Evolutionary conservation across 92 coral and sea anemone species (phyloP).

Genomic region (Phenganax marumi): DNA sequence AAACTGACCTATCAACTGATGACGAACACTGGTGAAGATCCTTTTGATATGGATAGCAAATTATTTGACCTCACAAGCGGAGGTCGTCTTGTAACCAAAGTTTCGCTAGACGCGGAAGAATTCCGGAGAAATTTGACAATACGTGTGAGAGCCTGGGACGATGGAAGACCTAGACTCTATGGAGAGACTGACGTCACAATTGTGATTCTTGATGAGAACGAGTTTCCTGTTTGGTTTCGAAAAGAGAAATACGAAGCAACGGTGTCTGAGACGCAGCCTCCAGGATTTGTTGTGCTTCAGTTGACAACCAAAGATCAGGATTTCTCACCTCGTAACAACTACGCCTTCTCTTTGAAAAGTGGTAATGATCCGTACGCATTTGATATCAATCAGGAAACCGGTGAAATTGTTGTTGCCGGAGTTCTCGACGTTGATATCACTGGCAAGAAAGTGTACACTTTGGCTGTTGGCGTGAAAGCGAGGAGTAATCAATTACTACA

Average conservation of each 20-base stretch:
- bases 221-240: constrained; percentile 40
- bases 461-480: constrained; percentile 23
- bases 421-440: constrained; percentile 65
- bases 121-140: constrained; percentile 56
- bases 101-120: constrained; percentile 17
- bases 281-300: constrained; percentile 65
- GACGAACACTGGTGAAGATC: constrained; percentile 31
- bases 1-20: constrained; percentile 20
- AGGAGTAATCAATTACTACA: neutral
- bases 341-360: constrained; percentile 64
- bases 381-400: constrained; percentile 77
- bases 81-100: constrained; percentile 22
- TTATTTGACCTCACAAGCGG: constrained; percentile 1
- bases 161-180: constrained; percentile 57
- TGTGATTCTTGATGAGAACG: constrained; percentile 64
- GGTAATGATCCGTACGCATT: constrained; percentile 83
- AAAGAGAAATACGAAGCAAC: constrained; percentile 53
- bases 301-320: constrained; percentile 72
- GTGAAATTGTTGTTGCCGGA: constrained; percentile 82
- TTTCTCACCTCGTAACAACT: constrained; percentile 70
- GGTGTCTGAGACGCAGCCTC: constrained; percentile 76
- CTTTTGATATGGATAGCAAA: constrained; percentile 30
- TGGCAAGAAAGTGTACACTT: neutral
- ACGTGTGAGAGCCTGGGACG: constrained; percentile 71
- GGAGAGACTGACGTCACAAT: constrained; percentile 79